Conservation (phyloP, 2,797 vertebrate species). For the Morelia viridis region DNA sequence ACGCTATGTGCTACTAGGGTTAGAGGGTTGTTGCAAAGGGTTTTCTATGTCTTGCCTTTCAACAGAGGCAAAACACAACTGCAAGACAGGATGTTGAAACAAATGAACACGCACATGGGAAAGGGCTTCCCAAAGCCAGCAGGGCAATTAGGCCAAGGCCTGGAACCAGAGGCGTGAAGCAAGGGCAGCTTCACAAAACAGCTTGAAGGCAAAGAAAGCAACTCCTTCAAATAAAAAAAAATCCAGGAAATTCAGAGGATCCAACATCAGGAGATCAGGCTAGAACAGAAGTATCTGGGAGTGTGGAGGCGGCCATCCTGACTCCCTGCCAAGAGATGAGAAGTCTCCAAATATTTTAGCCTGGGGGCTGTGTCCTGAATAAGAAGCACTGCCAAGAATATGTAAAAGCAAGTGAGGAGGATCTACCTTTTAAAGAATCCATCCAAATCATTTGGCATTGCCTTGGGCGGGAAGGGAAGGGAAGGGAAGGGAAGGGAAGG, state of each 20-base stretch:
- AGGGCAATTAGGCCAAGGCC: neutral
- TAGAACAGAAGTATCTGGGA: neutral
- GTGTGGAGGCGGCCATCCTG: neutral
- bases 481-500: neutral
- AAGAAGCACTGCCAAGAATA: neutral
- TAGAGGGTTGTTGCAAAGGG: neutral
- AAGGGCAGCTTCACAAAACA: neutral
- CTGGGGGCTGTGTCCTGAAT: neutral
- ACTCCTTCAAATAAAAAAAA: neutral
- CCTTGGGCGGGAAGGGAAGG: neutral
- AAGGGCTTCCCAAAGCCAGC: neutral
- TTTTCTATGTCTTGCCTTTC: neutral
- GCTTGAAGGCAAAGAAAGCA: neutral
- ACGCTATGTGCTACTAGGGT: neutral
- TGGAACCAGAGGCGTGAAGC: neutral
- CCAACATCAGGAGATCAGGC: neutral
- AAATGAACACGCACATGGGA: neutral
- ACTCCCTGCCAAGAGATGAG: neutral
- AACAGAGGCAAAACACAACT: neutral
- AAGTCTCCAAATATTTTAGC: neutral
- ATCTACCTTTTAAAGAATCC: neutral
- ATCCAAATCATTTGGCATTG: constrained; percentile 9
- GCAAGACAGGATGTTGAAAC: neutral
- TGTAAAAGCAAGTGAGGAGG: neutral
- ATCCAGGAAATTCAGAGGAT: neutral